Conservation (phyloP, 2,888 invertebrate genomes). For the Tetrapedia diversipes region DNA sequence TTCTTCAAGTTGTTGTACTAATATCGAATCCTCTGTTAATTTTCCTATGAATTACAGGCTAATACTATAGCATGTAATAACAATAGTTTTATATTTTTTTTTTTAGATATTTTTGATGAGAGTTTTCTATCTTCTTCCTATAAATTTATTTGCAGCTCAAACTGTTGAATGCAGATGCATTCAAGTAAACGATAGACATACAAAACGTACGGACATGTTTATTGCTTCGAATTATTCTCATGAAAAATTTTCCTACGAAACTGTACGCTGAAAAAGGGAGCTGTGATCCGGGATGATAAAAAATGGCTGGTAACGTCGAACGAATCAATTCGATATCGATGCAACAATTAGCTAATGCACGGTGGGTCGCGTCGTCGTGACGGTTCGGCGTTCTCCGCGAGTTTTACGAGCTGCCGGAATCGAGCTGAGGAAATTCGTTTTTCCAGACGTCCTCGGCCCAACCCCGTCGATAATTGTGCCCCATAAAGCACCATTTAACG, state of each 20-base stretch:
- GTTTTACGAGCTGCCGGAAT: slow-evolving; percentile 67
- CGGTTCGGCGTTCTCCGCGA: slow-evolving; percentile 41
- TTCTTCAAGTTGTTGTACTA: too few relatives aligned
- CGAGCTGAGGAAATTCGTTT: slow-evolving; percentile 65
- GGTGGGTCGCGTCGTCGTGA: slow-evolving; percentile 51
- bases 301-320: slow-evolving; percentile 61
- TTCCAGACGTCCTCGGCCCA: slow-evolving; percentile 51
- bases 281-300: slow-evolving; percentile 30
- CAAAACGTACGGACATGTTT: too few relatives aligned
- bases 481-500: slow-evolving; percentile 69
- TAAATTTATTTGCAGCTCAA: too few relatives aligned
- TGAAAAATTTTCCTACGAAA: slow-evolving; percentile 19
- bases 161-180: too few relatives aligned
- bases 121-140: too few relatives aligned
- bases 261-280: background rate
- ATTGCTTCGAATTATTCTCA: slow-evolving; percentile 15
- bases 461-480: slow-evolving; percentile 73
- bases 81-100: too few relatives aligned
- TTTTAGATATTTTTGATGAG: too few relatives aligned
- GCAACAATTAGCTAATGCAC: slow-evolving; percentile 81
- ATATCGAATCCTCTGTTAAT: too few relatives aligned
- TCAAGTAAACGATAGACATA: too few relatives aligned
- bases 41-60: too few relatives aligned
- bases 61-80: too few relatives aligned
- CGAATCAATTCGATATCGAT: slow-evolving; percentile 63